Evolutionary conservation across 2,797 vertebrate genomes (phyloP).

Genomic region (Masticophis lateralis): DNA sequence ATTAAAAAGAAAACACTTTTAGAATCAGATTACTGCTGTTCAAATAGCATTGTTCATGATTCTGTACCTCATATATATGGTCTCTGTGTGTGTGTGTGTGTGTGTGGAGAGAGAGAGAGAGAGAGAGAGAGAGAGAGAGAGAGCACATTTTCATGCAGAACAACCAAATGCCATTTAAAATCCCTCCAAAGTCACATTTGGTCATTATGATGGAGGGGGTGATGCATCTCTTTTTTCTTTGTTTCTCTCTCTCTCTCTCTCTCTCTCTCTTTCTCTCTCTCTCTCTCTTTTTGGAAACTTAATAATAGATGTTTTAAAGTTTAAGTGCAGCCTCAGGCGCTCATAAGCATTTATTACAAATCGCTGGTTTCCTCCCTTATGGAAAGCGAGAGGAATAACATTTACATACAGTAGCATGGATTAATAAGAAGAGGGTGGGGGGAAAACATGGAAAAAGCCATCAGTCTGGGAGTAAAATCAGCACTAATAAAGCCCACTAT

Average conservation of each 20-base stretch:
- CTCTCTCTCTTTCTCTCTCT: too few relatives aligned
- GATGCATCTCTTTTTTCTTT: background rate
- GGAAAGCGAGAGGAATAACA: slow-evolving; percentile 82
- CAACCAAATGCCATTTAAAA: slow-evolving; percentile 83
- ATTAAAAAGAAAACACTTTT: slow-evolving; percentile 80
- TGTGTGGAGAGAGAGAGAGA: background rate
- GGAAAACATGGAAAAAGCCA: slow-evolving; percentile 80
- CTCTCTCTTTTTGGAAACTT: slow-evolving; percentile 81
- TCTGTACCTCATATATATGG: slow-evolving; percentile 72
- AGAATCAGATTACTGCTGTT: slow-evolving; percentile 87
- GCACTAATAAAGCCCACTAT: slow-evolving; percentile 84
- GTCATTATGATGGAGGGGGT: slow-evolving; percentile 78
- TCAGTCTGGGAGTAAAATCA: slow-evolving; percentile 79
- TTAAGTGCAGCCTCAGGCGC: slow-evolving; percentile 95
- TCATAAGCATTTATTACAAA: slow-evolving; percentile 95
- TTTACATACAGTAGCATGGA: slow-evolving; percentile 89
- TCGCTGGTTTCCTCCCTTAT: slow-evolving; percentile 82
- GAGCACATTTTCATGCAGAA: slow-evolving; percentile 76
- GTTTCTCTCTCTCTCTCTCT: slow-evolving; percentile 50
- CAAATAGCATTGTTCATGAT: slow-evolving; percentile 82
- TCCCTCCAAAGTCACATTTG: slow-evolving; percentile 88
- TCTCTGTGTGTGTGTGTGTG: background rate
- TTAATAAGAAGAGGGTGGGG: slow-evolving; percentile 75
- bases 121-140: background rate
- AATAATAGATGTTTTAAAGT: slow-evolving; percentile 99